A percentile compares a stretch with the other conserved stretches of the same genome.
Conservation (phyloP, 1,140 invertebrate species). For the Bombus picipes region DNA sequence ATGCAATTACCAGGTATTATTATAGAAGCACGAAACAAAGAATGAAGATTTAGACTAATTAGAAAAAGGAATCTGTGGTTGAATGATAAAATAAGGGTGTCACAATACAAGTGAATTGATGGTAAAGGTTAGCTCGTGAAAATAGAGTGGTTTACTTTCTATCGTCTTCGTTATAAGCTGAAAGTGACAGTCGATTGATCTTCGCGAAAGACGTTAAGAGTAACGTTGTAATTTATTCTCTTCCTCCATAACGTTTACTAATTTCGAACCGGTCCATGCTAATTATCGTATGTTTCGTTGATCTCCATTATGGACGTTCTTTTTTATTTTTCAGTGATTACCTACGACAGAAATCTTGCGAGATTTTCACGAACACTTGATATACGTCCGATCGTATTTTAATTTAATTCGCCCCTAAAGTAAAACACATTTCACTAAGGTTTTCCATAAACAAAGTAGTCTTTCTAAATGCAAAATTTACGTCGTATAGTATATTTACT, state of each 20-base stretch:
- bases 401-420: not conserved
- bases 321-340: not conserved
- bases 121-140: not conserved
- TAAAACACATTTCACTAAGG: not conserved
- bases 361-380: no score
- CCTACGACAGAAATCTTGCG: no score
- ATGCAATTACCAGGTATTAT: not conserved
- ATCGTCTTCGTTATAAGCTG: not conserved
- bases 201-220: slow-evolving; percentile 26
- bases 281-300: no score
- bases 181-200: slow-evolving; percentile 4
- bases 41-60: no score
- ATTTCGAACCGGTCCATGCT: not conserved
- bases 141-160: not conserved
- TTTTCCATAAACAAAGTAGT: not conserved
- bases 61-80: not conserved
- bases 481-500: not conserved
- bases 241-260: slow-evolving; percentile 33
- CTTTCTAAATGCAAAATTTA: not conserved
- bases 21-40: not conserved
- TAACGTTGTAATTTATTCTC: slow-evolving; percentile 52
- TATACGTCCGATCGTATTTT: not conserved
- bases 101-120: not conserved
- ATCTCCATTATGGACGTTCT: not conserved
- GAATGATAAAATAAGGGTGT: not conserved